Percentiles rank a stretch among this genome's conserved stretches.
Conservation (phyloP, 2,888 invertebrate genomes). For the Parthenolecanium corni region DNA sequence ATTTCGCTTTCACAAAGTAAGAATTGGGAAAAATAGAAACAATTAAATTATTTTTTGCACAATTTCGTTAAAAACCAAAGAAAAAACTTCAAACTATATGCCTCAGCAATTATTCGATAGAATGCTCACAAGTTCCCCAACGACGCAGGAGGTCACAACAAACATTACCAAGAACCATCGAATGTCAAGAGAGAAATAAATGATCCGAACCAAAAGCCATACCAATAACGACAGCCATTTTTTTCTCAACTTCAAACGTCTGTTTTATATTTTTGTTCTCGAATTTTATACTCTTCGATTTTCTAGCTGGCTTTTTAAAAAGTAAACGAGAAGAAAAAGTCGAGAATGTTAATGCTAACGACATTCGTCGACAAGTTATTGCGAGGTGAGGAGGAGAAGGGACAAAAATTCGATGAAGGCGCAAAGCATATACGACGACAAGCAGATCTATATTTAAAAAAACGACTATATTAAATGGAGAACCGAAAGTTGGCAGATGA, state of each 20-base stretch:
- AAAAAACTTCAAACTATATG: too few species aligned
- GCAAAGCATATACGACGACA: too few species aligned
- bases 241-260: background rate
- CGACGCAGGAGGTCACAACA: too few species aligned
- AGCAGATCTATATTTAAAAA: background rate
- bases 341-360: background rate
- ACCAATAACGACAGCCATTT: background rate
- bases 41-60: background rate
- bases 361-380: too few species aligned
- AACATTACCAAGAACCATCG: background rate
- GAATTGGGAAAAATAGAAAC: background rate
- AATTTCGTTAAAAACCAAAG: background rate
- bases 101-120: too few species aligned
- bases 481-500: slow-evolving; percentile 13
- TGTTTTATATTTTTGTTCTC: background rate
- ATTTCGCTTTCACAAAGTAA: background rate
- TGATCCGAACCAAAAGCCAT: background rate
- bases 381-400: too few species aligned
- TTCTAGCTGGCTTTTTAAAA: background rate
- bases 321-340: slow-evolving; percentile 4
- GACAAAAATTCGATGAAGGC: too few species aligned
- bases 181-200: background rate
- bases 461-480: too few species aligned
- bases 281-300: background rate
- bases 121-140: too few species aligned